These are phyloP conservation scores for Orussus abietinus DNA, from an alignment of 1,140 invertebrate species.

Conservation along the genomic window DNA sequence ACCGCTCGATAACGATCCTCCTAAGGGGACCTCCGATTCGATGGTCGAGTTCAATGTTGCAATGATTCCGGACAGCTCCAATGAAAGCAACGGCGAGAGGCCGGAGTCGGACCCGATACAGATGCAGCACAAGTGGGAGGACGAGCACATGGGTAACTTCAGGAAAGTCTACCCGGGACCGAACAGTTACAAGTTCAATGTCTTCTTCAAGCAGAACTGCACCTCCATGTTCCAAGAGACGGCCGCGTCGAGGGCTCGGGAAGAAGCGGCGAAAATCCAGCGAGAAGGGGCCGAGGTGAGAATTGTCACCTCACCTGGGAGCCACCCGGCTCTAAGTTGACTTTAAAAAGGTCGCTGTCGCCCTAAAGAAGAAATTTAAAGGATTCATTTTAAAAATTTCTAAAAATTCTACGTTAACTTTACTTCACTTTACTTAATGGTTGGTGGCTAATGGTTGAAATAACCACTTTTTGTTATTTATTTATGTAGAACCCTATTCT, in stretches of 20 bases:
- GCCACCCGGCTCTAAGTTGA: no score
- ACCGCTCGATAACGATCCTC: no score
- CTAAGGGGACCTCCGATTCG: no score
- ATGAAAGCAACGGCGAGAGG: no score
- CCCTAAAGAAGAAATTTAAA: no score
- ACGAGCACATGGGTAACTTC: conserved; percentile 65
- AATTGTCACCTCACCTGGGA: neutral
- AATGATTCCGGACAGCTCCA: conserved; percentile 11
- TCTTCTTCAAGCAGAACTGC: conserved; percentile 70
- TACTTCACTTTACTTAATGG: no score
- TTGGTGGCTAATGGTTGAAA: no score
- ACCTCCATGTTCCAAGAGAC: conserved; percentile 74
- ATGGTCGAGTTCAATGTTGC: neutral
- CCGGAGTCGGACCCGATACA: conserved; percentile 39
- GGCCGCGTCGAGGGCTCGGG: conserved; percentile 69
- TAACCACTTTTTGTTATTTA: no score
- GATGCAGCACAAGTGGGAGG: conserved; percentile 72
- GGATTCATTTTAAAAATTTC: no score
- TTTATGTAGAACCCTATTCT: no score
- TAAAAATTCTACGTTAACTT: no score
- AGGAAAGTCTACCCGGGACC: conserved; percentile 36
- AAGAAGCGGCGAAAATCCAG: conserved; percentile 62
- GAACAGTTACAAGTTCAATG: conserved; percentile 60
- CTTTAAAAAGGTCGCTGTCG: neutral
- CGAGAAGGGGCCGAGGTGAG: conserved; percentile 61